Base-by-base conservation (phyloP, 2,797 vertebrate genomes). In the Coendou prehensilis region DNA sequence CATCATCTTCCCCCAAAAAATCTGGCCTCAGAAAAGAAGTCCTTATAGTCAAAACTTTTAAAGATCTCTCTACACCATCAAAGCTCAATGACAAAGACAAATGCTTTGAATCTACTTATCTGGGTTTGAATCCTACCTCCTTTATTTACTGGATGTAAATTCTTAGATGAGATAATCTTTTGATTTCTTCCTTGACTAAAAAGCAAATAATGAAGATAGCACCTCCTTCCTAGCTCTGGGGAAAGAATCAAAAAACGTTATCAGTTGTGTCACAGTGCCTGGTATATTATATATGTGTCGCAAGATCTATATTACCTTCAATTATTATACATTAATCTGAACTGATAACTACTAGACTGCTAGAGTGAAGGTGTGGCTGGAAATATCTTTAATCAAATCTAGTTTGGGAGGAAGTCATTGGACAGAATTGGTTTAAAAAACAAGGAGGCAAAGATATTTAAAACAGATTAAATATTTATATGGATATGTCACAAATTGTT, bases 371-470 rank as follows among this genome's bases (percentile, higher is more conserved):
- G 1, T 30, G 18, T 30, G 54, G 37, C 3, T 10, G 80, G 10
- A 92, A 84, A 18, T 13, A 87, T 30, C 56, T 6, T 52, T n/a
- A 37, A 0, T 52, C 13, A 63, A 2, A 41, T 41, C 20, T 75
- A 28, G 18, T 47, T 28, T 47, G 5, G 28, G 73, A 75, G 11
- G 45, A 75, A 17, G 30, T 41, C 57, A 84, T 71, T 2, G 37
- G 22, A 82, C 9, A 23, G 76, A 97, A 71, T 15, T 91, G n/a
- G 2, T 17, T 92, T 94, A 81, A 81, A 47, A 92, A 50, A n/a
- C 1, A 83, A 81, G 52, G 17, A 64, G 33, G 23, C 56, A 30
- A 80, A 89, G 57, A 57, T 54, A 89, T 59, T 95, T 63, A 87
- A 87, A 92, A 87, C 37, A 91, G 28, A 52, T 86, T 57, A 84